phyloP scores from a whole-genome alignment of 2,113 vertebrate species.

The Okapia johnstoni region DNA sequence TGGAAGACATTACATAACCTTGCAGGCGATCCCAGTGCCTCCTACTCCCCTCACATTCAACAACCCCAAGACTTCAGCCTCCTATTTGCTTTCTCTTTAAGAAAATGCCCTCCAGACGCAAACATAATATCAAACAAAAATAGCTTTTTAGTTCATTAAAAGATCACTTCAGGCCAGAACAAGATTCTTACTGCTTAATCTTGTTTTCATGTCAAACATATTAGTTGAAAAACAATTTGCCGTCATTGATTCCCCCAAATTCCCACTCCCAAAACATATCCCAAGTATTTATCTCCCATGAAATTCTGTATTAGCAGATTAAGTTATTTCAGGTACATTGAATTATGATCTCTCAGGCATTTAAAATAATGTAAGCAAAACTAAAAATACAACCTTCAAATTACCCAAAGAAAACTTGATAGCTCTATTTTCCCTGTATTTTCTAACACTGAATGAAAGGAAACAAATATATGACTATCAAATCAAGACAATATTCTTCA shows the following conservation, averaged over 20 bases:
- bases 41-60: not conserved
- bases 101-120: not conserved
- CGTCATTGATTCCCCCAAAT: slow-evolving; percentile 45
- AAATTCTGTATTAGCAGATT: not conserved
- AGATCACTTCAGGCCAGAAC: not conserved
- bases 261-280: not conserved
- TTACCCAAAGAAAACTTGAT: slow-evolving; percentile 50
- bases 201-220: slow-evolving; percentile 44
- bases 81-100: slow-evolving; percentile 48
- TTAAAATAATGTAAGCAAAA: slow-evolving; percentile 65
- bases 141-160: not conserved
- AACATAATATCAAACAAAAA: not conserved
- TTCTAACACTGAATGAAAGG: slow-evolving; percentile 44
- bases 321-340: slow-evolving; percentile 27
- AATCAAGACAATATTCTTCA: not conserved
- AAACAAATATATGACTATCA: not conserved
- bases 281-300: not conserved
- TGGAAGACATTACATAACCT: not conserved
- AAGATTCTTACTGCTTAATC: not conserved
- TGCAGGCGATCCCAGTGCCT: not conserved
- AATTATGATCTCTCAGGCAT: slow-evolving; percentile 48
- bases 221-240: slow-evolving; percentile 35
- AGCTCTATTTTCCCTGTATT: slow-evolving; percentile 5
- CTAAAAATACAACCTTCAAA: slow-evolving; percentile 63
- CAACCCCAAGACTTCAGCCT: not conserved